A percentile compares a stretch with the other conserved stretches of the same genome.
Evolutionary conservation across 2,113 vertebrate genomes (phyloP).

Genomic region (Pseudonaja textilis): DNA sequence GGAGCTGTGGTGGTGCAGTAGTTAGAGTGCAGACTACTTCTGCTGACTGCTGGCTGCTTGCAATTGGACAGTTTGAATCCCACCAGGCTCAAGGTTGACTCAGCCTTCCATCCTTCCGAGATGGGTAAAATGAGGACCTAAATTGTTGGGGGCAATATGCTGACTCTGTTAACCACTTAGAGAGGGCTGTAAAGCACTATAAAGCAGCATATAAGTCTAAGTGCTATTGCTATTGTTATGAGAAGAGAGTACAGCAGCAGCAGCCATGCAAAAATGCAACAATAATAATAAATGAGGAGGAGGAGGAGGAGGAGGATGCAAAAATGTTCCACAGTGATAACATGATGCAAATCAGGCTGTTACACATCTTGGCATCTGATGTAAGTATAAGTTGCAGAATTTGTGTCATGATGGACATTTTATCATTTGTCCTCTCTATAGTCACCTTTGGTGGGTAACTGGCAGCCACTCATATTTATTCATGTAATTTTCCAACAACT

Average conservation of each 20-base stretch:
- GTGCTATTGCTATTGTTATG: background rate
- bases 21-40: no score
- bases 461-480: background rate
- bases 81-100: no score
- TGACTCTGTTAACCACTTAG: no score
- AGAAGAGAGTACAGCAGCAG: background rate
- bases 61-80: no score
- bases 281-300: no score
- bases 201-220: no score
- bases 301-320: background rate
- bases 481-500: background rate
- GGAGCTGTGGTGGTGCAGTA: no score
- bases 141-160: no score
- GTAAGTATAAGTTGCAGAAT: background rate
- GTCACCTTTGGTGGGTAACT: background rate
- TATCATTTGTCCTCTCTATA: background rate
- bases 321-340: background rate
- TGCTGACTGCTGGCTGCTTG: no score
- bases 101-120: no score
- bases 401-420: background rate
- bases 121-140: no score
- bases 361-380: background rate
- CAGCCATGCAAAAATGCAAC: background rate
- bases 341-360: background rate
- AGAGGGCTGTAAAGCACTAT: no score